phyloP scores from a whole-genome alignment of 2,113 vertebrate genomes.

The Lanius ludovicianus region DNA sequence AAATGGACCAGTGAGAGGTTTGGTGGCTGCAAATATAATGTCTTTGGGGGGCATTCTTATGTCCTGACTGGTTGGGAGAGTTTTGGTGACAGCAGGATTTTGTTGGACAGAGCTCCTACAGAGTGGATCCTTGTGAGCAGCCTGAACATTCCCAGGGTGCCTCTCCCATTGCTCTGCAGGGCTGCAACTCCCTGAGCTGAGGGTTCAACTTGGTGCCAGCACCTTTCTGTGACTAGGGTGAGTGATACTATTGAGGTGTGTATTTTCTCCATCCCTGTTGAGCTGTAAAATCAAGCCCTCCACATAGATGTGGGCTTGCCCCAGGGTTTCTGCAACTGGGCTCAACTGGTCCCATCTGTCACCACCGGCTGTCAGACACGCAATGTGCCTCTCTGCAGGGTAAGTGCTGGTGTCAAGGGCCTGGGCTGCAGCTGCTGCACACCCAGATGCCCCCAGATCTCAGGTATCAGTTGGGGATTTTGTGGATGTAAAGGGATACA shows the following conservation, averaged over 20 bases:
- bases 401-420: background rate
- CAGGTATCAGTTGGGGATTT: conserved; percentile 6
- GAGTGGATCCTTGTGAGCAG: background rate
- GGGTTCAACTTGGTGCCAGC: background rate
- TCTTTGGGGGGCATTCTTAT: background rate
- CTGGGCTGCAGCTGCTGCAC: conserved; percentile 48
- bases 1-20: background rate
- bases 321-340: background rate
- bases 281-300: background rate
- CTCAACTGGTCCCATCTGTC: background rate
- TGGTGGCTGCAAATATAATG: background rate
- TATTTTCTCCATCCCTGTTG: background rate
- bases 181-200: background rate
- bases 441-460: background rate
- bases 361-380: background rate
- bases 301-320: background rate
- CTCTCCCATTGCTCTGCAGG: background rate
- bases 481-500: background rate
- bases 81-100: background rate
- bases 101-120: background rate
- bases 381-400: fast-evolving
- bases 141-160: background rate
- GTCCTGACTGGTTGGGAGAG: background rate
- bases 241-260: background rate
- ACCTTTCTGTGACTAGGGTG: fast-evolving